Evolutionary conservation across 2,888 invertebrate genomes (phyloP), one percentile per base, ranked within the genome.

Genomic region (Platycnemis pennipes): DNA sequence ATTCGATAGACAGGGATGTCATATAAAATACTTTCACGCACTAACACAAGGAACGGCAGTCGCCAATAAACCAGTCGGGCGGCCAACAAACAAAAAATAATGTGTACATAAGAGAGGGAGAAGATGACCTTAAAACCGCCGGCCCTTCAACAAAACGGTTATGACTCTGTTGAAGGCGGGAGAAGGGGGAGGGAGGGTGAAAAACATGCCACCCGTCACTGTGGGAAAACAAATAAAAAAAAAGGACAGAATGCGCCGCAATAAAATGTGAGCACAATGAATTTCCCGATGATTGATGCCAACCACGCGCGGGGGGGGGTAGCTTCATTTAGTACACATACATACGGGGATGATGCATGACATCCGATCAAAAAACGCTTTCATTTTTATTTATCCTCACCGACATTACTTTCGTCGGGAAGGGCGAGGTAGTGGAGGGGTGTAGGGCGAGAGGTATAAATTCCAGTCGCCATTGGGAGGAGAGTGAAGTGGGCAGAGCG

Each of bases 351-450:
- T 87, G 87, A 56, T 44, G 69, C 69, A 87, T 91, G 91, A 91
- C 63, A 91, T 89, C 89, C 89, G 89, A 89, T 91, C 91, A 69
- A 91, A n/a, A 91, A 26, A 69, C 91, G 63, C 44, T 44, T 87
- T 87, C 37, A 31, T 87, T 87, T 87, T 45, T 87, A 44, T 44
- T 26, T 46, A 77, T 46, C n/a, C 56, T 5, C 63, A 16, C 22
- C 46, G 45, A 31, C 88, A 88, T 88, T 88, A 88, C 88, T 46
- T 31, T 46, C 49, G 53, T 88, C 44, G 37, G 26, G 16, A n/a
- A n/a, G n/a, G n/a, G n/a, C n/a, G n/a, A n/a, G 44, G 42, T 37
- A n/a, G n/a, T 45, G 88, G 88, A 45, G 42, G 46, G 13, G 4
- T 53, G 37, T n/a, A 16, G 46, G 5, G 87, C 26, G 46, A 46